These are phyloP conservation scores for Macrobrachium nipponense DNA, from an alignment of 1,140 invertebrate genomes.

Conservation along the genomic window DNA sequence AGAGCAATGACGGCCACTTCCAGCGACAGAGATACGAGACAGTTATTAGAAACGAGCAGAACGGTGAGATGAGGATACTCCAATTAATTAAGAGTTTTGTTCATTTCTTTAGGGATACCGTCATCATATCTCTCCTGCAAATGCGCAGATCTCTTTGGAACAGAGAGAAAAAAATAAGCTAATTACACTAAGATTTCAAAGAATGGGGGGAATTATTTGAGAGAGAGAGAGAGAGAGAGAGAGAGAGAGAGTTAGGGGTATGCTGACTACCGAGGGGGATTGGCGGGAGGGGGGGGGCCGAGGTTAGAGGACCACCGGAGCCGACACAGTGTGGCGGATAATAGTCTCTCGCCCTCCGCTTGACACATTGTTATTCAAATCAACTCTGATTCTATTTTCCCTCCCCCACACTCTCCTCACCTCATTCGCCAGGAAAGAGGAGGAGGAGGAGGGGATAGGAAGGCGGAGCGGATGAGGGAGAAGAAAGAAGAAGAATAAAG, in stretches of 20 bases:
- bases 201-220: too few species aligned
- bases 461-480: not conserved
- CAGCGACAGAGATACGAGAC: too few species aligned
- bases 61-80: too few species aligned
- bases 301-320: slow-evolving; percentile 7
- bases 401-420: slow-evolving; percentile 50
- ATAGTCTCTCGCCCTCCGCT: slow-evolving; percentile 44
- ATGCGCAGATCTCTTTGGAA: too few species aligned
- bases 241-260: not conserved
- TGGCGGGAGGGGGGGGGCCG: not conserved
- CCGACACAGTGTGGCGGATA: slow-evolving; percentile 39
- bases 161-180: too few species aligned
- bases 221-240: not conserved
- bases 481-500: not conserved
- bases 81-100: too few species aligned
- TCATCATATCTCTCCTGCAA: too few species aligned
- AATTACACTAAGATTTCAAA: too few species aligned
- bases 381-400: slow-evolving; percentile 51
- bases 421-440: slow-evolving; percentile 22
- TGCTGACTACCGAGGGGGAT: not conserved
- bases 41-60: too few species aligned
- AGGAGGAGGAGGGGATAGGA: not conserved
- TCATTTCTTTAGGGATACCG: too few species aligned
- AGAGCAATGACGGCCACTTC: too few species aligned
- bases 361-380: slow-evolving; percentile 54